phyloP scores from a whole-genome alignment of 2,888 invertebrate species.

The Pseudoips prasinana region DNA sequence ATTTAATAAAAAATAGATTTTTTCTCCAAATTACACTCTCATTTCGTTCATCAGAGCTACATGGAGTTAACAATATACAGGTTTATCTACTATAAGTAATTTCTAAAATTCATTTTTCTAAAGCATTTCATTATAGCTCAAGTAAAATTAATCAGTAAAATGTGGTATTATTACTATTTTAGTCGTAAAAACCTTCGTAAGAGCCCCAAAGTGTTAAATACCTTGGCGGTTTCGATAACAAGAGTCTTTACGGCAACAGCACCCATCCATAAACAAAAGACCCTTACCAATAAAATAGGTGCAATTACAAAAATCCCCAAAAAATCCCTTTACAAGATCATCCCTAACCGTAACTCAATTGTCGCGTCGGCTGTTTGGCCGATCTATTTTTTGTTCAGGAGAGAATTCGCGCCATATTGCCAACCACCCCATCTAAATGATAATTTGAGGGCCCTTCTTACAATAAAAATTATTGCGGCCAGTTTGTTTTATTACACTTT shows the following conservation, averaged over 20 bases:
- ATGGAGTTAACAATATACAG: no score
- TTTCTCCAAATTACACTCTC: no score
- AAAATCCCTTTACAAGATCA: slow-evolving; percentile 47
- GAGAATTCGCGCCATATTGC: slow-evolving; percentile 73
- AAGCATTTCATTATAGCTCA: no score
- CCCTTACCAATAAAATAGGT: slow-evolving; percentile 48
- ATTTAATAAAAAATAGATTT: no score
- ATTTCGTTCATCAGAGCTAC: no score
- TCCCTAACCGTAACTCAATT: slow-evolving; percentile 65
- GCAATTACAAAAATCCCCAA: slow-evolving; percentile 56
- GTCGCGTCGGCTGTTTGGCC: slow-evolving; percentile 50
- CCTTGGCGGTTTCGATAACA: no score
- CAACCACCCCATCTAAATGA: slow-evolving; percentile 77
- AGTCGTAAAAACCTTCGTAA: no score
- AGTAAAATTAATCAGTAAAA: no score
- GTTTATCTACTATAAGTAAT: no score
- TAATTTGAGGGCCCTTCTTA: slow-evolving; percentile 75
- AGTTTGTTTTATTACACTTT: slow-evolving; percentile 80
- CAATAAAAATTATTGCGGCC: slow-evolving; percentile 80
- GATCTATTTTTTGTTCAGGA: slow-evolving; percentile 58
- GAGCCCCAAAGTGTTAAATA: no score
- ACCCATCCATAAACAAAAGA: slow-evolving; percentile 40
- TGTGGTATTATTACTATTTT: no score
- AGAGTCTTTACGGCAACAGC: slow-evolving; percentile 7
- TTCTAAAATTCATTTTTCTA: no score